Evolutionary conservation across 2,113 vertebrate species (phyloP), one percentile per base, ranked within the genome.

Genomic region (Microcebus lehilahytsara): DNA sequence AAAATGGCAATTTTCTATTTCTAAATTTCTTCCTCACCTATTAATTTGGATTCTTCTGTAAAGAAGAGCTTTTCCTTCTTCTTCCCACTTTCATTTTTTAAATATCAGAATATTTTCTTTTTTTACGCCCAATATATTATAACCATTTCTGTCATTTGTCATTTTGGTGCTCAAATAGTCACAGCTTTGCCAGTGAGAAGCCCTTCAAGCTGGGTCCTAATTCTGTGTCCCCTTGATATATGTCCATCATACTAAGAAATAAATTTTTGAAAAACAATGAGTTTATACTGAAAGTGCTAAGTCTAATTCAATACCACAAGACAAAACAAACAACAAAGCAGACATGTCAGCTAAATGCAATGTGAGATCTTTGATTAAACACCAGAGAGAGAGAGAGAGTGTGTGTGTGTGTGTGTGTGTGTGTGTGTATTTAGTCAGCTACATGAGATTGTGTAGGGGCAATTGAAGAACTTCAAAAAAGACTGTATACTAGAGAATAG

Each of bases 311-410:
- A 42, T 53, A 42, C n/a, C 34, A 95, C 17, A 58, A 88, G 92
- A 83, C 49, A 86, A 94, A 88, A 77, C 37, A 67, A 88, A 23
- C 34, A 42, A 79, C 85, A 95, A 83, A 87, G 53, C 46, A 87
- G 87, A 42, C 42, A 56, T n/a, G 3, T 84, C 40, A 83, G 85
- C 11, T 80, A 46, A 86, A 78, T 67, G 17, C 46, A 94, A 30
- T 23, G 14, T 75, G 37, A 96, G 37, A 25, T 86, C 37, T 71
- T 90, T 84, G 25, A 80, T 97, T 96, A 89, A 69, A n/a, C 25
- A 17, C 7, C 67, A 51, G 58, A 78, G 72, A 6, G 46, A 6
- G 42, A 9, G 46, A 9, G 46, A 7, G 46, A 7, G 46, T 46
- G 46, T 49, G 46, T 16, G 25, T n/a, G 5, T 42, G 20, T 53